Percentiles rank a stretch among this genome's conserved stretches.
Conservation (phyloP, 2,888 invertebrate genomes). For the Lochmaea capreae region DNA sequence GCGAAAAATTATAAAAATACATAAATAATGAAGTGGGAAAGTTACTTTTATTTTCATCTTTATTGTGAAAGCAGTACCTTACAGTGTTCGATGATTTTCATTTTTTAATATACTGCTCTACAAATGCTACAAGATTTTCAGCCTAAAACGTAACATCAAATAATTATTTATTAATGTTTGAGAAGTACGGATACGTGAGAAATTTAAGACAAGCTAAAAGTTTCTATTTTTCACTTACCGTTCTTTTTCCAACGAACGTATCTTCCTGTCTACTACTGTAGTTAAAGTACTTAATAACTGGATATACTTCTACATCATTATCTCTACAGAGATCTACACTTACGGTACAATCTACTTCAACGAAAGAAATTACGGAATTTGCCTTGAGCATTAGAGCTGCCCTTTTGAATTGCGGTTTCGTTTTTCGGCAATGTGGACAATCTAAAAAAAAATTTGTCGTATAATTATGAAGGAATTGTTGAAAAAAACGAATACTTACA, state of each 20-base stretch:
- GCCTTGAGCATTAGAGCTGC: background rate
- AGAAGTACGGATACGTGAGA: too few relatives aligned
- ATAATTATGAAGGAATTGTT: background rate
- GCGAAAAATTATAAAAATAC: background rate
- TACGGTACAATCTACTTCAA: background rate
- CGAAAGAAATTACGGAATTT: background rate
- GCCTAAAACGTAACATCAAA: background rate
- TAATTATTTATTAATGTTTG: background rate
- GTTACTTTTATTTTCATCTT: background rate
- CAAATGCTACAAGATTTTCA: background rate
- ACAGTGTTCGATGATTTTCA: too few relatives aligned
- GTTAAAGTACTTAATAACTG: slow-evolving; percentile 16
- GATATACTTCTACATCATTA: slow-evolving; percentile 9
- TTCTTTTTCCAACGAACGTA: background rate
- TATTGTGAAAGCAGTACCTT: too few relatives aligned
- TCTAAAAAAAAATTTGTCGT: background rate
- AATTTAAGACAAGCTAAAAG: too few relatives aligned
- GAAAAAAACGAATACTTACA: background rate
- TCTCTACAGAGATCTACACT: slow-evolving; percentile 1
- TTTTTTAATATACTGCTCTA: background rate
- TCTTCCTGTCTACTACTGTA: background rate
- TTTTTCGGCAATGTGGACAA: slow-evolving; percentile 10
- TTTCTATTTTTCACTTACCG: background rate
- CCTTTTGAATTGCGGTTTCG: background rate
- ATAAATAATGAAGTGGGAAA: background rate